Evolutionary conservation across 2,113 vertebrate species (phyloP).

Genomic region (Eidolon helvum): DNA sequence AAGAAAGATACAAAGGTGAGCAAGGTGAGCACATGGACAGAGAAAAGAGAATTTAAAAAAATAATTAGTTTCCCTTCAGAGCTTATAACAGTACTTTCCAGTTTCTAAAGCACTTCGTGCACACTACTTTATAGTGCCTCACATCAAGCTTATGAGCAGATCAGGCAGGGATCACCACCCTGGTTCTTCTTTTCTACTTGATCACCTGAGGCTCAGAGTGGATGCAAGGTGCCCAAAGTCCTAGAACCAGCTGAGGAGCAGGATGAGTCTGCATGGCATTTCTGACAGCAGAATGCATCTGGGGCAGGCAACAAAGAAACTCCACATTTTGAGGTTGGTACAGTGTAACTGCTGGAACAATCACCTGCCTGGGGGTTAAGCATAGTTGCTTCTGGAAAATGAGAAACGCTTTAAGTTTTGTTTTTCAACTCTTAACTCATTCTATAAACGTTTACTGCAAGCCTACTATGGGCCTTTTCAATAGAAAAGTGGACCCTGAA

Average conservation of each 20-base stretch:
- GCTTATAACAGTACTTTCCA: background rate
- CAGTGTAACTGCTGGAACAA: background rate
- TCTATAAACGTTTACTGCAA: background rate
- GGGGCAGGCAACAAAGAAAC: background rate
- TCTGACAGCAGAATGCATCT: background rate
- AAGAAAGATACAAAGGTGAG: background rate
- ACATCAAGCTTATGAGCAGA: background rate
- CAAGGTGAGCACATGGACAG: background rate
- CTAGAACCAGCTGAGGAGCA: background rate
- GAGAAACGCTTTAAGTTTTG: background rate
- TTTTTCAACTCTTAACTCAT: background rate
- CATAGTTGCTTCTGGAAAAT: background rate
- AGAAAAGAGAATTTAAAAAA: background rate
- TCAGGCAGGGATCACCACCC: background rate
- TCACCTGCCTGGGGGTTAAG: background rate
- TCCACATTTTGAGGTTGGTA: fast-evolving
- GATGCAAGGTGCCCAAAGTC: background rate
- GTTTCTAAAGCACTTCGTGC: background rate
- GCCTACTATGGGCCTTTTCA: background rate
- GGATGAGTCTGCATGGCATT: background rate
- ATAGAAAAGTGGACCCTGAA: background rate
- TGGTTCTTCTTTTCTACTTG: background rate
- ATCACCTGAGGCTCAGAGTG: background rate
- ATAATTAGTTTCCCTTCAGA: constrained; percentile 30
- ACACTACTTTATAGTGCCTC: background rate